Evolutionary conservation across 2,888 invertebrate genomes (phyloP), one percentile per base, ranked within the genome.

Genomic region (Hypomecis punctinalis): DNA sequence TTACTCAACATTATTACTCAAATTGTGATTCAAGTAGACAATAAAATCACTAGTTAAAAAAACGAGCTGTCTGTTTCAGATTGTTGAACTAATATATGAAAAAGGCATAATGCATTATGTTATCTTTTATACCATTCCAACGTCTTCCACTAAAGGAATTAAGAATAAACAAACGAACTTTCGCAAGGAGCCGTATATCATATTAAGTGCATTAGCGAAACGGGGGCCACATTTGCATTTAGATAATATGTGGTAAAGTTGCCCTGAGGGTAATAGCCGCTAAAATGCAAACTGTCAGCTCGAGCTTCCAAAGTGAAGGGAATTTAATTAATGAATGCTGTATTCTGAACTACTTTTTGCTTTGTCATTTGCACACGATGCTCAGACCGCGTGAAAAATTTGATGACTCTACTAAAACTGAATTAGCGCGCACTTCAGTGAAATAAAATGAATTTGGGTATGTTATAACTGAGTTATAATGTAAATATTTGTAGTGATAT

Each of bases 231-330:
- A 63, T 63, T 63, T 58, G 58, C 58, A 63, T 63, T 47, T 33
- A 40, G 53, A 56, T 23, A 23, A 23, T 62, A 57, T 48, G 48
- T 54, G 48, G 36, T 35, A 53, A 10, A n/a, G n/a, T 43, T 54
- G 11, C 42, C 35, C 55, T 55, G 43, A 43, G 56, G 36, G 53
- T 51, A 55, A 62, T 49, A 49, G 51, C 33, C 62, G 56, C 46
- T 57, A 57, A 57, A 57, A 57, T 62, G 62, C 56, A 62, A 62
- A 62, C 52, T 61, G 60, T 58, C 58, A 49, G 42, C 13, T 42
- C 10, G 40, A 40, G 5, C 45, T 46, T 8, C n/a, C 37, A 39
- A 60, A 53, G 39, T 47, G 33, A 53, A 35, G n/a, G 11, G 37
- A 52, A 46, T 60, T 61, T 53, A 53, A 54, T 47, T 60, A 43